Evolutionary conservation across 2,797 vertebrate species (phyloP).

Genomic region (Atherinosoma microstoma): DNA sequence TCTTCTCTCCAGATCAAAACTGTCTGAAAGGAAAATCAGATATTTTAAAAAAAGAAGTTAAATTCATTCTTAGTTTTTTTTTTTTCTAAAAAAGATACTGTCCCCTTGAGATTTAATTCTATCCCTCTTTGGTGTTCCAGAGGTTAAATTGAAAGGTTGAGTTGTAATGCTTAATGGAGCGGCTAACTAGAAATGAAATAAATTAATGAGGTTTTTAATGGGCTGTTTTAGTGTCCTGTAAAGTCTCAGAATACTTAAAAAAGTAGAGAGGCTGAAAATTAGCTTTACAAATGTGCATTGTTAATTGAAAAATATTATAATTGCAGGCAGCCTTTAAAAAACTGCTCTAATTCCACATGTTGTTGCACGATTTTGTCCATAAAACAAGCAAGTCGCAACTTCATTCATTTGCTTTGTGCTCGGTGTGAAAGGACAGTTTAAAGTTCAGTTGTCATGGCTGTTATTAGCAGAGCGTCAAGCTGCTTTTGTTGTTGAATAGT

Average conservation of each 20-base stretch:
- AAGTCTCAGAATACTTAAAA: slow-evolving; percentile 24
- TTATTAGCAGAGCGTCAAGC: slow-evolving; percentile 71
- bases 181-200: slow-evolving; percentile 35
- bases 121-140: neutral
- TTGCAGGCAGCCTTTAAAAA: neutral
- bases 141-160: slow-evolving; percentile 33
- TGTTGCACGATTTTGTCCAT: slow-evolving; percentile 37
- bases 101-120: slow-evolving; percentile 6
- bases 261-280: neutral
- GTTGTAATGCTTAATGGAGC: slow-evolving; percentile 44
- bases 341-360: neutral
- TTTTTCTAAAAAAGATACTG: slow-evolving; percentile 14
- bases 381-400: slow-evolving; percentile 42
- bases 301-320: slow-evolving; percentile 6
- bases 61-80: slow-evolving; percentile 7
- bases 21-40: neutral
- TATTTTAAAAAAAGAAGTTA: neutral
- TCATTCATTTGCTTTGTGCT: slow-evolving; percentile 60
- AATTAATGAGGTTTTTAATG: slow-evolving; percentile 28
- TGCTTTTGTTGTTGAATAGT: slow-evolving; percentile 75
- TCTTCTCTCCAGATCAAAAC: slow-evolving; percentile 6
- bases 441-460: slow-evolving; percentile 74
- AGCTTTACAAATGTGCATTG: neutral
- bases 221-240: slow-evolving; percentile 11
- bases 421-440: slow-evolving; percentile 65